Conservation (phyloP, 2,888 invertebrate genomes). For the Hedychridium roseum region DNA sequence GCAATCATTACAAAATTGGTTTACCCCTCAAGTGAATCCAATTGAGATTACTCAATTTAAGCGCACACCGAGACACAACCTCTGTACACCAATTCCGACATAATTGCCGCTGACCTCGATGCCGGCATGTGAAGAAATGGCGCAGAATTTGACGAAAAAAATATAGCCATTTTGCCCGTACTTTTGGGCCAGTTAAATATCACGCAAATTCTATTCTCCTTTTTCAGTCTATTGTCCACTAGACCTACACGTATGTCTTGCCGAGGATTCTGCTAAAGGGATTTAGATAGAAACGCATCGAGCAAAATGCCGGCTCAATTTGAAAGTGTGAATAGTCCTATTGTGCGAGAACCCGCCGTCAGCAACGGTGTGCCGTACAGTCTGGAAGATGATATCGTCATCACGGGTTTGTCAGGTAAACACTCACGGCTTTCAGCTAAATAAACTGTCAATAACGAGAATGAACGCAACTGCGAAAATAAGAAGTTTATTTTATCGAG, state of each 20-base stretch:
- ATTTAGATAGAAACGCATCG: slow-evolving; percentile 2
- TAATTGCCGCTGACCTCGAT: slow-evolving; percentile 40
- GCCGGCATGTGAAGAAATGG: too few relatives aligned
- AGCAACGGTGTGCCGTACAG: slow-evolving; percentile 50
- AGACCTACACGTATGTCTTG: slow-evolving; percentile 49
- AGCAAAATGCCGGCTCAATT: slow-evolving; percentile 75
- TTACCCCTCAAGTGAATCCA: slow-evolving; percentile 45
- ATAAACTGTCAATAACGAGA: too few relatives aligned
- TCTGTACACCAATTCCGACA: slow-evolving; percentile 37
- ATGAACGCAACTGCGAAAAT: too few relatives aligned
- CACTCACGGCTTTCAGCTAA: too few relatives aligned
- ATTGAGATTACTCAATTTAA: slow-evolving; percentile 53
- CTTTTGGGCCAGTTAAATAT: too few relatives aligned
- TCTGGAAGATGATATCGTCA: slow-evolving; percentile 75
- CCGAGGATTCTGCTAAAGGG: slow-evolving; percentile 25
- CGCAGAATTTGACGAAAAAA: too few relatives aligned
- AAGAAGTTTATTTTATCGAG: too few relatives aligned
- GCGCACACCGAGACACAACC: slow-evolving; percentile 10
- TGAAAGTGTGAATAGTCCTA: slow-evolving; percentile 66
- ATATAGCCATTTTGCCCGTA: too few relatives aligned
- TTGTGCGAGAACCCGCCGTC: slow-evolving; percentile 46
- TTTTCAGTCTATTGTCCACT: slow-evolving; percentile 54
- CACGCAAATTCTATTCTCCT: too few relatives aligned
- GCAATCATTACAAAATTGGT: slow-evolving; percentile 44
- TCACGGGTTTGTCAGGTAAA: slow-evolving; percentile 78